A percentile compares a stretch with the other conserved stretches of the same genome.
phyloP scores from a whole-genome alignment of 2,888 invertebrate genomes.

The Morpho achilles region DNA sequence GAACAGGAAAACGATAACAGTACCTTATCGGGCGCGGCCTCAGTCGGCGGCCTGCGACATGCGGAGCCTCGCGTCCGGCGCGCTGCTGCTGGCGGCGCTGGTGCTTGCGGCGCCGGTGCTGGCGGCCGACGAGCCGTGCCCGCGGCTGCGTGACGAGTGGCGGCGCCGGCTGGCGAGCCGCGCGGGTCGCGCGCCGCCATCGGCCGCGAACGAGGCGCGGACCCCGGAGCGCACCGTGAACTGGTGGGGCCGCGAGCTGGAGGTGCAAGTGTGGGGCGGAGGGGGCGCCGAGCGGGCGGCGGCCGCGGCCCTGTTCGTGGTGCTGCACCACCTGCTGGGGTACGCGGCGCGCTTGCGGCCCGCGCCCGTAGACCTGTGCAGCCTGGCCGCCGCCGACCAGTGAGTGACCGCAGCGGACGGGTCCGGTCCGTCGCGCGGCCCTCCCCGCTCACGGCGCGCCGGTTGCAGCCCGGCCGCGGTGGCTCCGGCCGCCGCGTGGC shows the following conservation, averaged over 20 bases:
- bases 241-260: neutral
- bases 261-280: slow-evolving; percentile 78
- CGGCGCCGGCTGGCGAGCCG: neutral
- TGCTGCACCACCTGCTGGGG: slow-evolving; percentile 85
- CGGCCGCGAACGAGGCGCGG: neutral
- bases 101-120: neutral
- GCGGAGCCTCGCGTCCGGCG: neutral
- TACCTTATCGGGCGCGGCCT: too few relatives aligned
- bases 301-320: slow-evolving; percentile 88
- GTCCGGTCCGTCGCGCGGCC: neutral
- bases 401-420: neutral
- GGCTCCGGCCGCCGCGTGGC: slow-evolving; percentile 13
- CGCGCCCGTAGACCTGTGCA: slow-evolving; percentile 8
- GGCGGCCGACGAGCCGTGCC: neutral
- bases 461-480: neutral
- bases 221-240: slow-evolving; percentile 5
- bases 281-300: slow-evolving; percentile 83
- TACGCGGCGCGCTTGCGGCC: slow-evolving; percentile 40
- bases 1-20: too few relatives aligned
- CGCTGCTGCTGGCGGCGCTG: slow-evolving; percentile 1
- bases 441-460: neutral
- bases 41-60: neutral
- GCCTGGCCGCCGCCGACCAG: neutral
- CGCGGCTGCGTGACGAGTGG: too few relatives aligned
- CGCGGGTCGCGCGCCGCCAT: neutral